phyloP scores from a whole-genome alignment of 2,797 vertebrate species.

The Eulemur mongoz region DNA sequence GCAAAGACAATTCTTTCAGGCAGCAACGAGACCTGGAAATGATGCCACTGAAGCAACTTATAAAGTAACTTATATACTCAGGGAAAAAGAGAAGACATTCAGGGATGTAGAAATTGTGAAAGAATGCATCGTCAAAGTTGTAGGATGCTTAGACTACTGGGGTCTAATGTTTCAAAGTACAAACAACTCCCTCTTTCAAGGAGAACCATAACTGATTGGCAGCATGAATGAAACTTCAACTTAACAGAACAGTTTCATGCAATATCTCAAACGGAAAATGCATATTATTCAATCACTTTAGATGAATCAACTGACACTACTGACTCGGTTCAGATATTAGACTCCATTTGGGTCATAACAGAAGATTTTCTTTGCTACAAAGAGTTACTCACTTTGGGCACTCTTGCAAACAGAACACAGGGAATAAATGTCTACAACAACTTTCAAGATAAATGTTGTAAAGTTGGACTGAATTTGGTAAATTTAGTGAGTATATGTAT shows the following conservation, averaged over 20 bases:
- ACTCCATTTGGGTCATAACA: background rate
- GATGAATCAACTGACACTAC: background rate
- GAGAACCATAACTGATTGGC: background rate
- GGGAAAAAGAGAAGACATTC: background rate
- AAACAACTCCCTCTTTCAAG: background rate
- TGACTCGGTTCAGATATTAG: background rate
- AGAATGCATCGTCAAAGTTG: background rate
- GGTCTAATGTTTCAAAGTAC: background rate
- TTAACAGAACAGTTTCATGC: background rate
- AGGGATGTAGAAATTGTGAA: background rate
- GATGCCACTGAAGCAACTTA: background rate
- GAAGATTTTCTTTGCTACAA: background rate
- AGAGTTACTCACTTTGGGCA: background rate
- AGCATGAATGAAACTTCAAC: background rate
- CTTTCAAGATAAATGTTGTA: background rate
- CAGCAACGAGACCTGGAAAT: background rate
- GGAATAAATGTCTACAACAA: background rate
- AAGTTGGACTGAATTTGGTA: background rate
- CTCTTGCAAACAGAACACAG: background rate
- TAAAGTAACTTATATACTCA: background rate
- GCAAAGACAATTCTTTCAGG: background rate
- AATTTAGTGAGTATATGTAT: background rate
- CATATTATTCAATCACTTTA: background rate
- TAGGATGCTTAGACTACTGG: background rate
- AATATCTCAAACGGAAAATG: background rate